phyloP scores from a whole-genome alignment of 1,140 invertebrate species.

The Nephila pilipes region DNA sequence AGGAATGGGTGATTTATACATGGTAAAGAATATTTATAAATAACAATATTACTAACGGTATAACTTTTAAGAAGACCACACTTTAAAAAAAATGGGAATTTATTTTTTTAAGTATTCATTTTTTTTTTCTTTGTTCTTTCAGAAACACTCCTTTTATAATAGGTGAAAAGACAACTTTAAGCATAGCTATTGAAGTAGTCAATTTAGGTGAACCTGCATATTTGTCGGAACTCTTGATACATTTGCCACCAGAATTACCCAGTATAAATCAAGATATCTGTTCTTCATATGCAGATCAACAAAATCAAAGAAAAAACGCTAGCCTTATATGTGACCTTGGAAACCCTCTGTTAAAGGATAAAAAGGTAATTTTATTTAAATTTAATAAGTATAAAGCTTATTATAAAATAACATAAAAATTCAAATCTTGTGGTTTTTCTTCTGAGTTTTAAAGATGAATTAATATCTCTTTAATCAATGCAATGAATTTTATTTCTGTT shows the following conservation, averaged over 20 bases:
- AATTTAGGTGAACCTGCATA: conserved; percentile 72
- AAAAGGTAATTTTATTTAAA: conserved; percentile 30
- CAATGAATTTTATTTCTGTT: too few relatives aligned
- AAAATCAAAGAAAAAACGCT: conserved; percentile 60
- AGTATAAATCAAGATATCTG: conserved; percentile 69
- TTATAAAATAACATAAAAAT: too few relatives aligned
- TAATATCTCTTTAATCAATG: too few relatives aligned
- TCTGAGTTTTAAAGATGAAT: too few relatives aligned
- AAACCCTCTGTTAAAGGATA: conserved; percentile 47
- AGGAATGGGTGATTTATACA: too few relatives aligned
- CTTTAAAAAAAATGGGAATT: too few relatives aligned
- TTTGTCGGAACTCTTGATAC: conserved; percentile 61
- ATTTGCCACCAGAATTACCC: conserved; percentile 63
- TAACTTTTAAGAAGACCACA: too few relatives aligned
- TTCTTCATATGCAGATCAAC: conserved; percentile 39
- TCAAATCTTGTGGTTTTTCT: too few relatives aligned
- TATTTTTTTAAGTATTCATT: too few relatives aligned
- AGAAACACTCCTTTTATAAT: conserved; percentile 47
- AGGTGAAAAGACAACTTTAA: conserved; percentile 36
- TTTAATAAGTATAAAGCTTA: too few relatives aligned
- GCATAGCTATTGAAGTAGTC: conserved; percentile 30
- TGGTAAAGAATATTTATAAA: too few relatives aligned
- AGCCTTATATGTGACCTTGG: conserved; percentile 65
- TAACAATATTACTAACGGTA: too few relatives aligned
- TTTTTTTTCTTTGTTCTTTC: background rate